phyloP scores from a whole-genome alignment of 2,113 vertebrate genomes.

The Callocephalon fimbriatum region DNA sequence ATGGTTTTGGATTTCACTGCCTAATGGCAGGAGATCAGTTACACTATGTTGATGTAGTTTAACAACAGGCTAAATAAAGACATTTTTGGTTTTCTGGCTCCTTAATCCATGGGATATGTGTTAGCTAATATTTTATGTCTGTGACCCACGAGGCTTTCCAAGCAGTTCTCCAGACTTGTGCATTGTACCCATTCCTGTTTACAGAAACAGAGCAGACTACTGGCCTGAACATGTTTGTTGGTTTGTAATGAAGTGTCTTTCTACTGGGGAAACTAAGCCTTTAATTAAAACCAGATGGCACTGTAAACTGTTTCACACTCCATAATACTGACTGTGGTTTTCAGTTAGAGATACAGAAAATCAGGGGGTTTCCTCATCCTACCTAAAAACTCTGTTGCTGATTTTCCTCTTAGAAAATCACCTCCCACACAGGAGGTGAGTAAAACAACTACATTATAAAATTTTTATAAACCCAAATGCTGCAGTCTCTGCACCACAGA shows the following conservation, averaged over 20 bases:
- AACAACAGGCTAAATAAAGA: slow-evolving; percentile 34
- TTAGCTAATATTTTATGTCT: slow-evolving; percentile 18
- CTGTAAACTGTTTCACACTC: background rate
- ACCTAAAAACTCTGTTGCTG: background rate
- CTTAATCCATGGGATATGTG: background rate
- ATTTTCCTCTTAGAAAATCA: background rate
- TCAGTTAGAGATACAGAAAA: background rate
- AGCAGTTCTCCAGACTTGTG: background rate
- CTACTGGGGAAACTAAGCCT: slow-evolving; percentile 4
- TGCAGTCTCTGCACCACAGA: background rate
- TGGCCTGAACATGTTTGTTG: background rate
- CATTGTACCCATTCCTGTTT: background rate
- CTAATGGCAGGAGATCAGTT: slow-evolving; percentile 63
- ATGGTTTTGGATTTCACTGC: slow-evolving; percentile 30
- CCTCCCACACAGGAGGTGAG: background rate
- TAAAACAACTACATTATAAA: background rate
- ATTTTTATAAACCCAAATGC: background rate
- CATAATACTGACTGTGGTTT: background rate
- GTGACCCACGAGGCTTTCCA: background rate
- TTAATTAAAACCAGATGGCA: slow-evolving; percentile 38
- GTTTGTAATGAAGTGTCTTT: slow-evolving; percentile 16
- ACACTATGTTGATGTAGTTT: slow-evolving; percentile 2
- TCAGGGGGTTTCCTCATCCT: background rate
- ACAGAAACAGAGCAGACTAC: background rate
- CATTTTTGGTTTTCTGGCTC: slow-evolving; percentile 20